These are phyloP conservation scores for Cheilinus undulatus DNA, from an alignment of 2,113 vertebrate genomes.

Conservation along the genomic window DNA sequence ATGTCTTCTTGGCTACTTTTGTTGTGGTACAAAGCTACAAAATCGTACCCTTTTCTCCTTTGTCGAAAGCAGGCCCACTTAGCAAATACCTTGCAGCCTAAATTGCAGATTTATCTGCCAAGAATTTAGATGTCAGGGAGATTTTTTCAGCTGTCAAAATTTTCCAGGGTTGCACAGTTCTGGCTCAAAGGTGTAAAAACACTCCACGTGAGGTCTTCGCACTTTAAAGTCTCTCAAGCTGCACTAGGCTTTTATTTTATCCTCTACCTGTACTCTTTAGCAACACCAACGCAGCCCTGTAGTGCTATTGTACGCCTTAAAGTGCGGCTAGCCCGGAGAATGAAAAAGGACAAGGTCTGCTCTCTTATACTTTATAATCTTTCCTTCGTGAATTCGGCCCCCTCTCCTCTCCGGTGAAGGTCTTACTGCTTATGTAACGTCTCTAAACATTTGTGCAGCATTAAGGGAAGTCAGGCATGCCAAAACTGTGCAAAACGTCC, in stretches of 20 bases:
- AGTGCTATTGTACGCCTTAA: conserved; percentile 36
- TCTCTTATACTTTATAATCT: conserved; percentile 11
- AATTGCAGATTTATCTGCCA: conserved; percentile 8
- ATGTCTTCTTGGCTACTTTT: neutral
- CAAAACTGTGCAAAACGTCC: conserved; percentile 78
- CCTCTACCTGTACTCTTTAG: conserved; percentile 17
- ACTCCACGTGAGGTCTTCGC: conserved; percentile 28
- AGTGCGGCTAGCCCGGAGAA: conserved; percentile 13
- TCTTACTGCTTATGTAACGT: conserved; percentile 75
- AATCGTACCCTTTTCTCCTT: neutral
- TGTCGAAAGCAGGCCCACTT: conserved; percentile 1
- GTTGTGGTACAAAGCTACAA: neutral
- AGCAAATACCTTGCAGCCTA: neutral
- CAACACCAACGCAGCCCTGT: conserved; percentile 21
- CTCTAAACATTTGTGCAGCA: conserved; percentile 81
- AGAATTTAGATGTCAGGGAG: conserved; percentile 14
- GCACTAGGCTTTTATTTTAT: conserved; percentile 22
- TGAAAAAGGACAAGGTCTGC: conserved; percentile 39
- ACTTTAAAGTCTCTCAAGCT: conserved; percentile 31
- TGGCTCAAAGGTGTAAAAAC: conserved; percentile 29
- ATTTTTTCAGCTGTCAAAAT: conserved; percentile 27
- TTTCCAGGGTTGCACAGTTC: conserved; percentile 16
- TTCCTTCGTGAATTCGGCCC: conserved; percentile 19
- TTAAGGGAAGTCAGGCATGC: conserved; percentile 80
- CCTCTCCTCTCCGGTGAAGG: conserved; percentile 41